phyloP scores from a whole-genome alignment of 2,113 vertebrate genomes.

The Machaerirhynchus nigripectus region DNA sequence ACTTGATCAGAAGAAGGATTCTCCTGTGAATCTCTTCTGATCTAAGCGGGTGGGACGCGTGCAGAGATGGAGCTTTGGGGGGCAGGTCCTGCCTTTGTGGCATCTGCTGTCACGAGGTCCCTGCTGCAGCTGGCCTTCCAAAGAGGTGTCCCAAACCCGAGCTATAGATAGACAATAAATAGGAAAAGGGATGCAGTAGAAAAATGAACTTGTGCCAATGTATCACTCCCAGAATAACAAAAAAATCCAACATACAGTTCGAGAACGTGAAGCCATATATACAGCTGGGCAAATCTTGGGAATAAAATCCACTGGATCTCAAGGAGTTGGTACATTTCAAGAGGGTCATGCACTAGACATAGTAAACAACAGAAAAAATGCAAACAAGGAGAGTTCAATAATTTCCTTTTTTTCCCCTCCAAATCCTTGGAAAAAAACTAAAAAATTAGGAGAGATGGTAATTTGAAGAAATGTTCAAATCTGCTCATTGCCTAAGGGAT shows the following conservation, averaged over 20 bases:
- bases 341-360: background rate
- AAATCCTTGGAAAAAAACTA: background rate
- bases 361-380: background rate
- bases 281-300: background rate
- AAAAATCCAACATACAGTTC: background rate
- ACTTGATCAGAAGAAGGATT: accelerated
- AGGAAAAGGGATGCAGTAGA: background rate
- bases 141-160: background rate
- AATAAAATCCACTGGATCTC: background rate
- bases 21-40: background rate
- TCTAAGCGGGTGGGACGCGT: background rate
- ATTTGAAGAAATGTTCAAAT: background rate
- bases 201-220: background rate
- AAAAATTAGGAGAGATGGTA: background rate
- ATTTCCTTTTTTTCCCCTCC: background rate
- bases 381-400: background rate
- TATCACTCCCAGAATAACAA: background rate
- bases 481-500: background rate
- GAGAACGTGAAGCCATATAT: background rate
- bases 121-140: background rate
- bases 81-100: background rate
- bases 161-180: background rate
- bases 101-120: background rate
- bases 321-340: background rate
- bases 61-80: background rate